A percentile compares a stretch with the other conserved stretches of the same genome.
These are phyloP conservation scores for Nothocercus nigrocapillus DNA, from an alignment of 2,113 vertebrate genomes.

Conservation along the genomic window DNA sequence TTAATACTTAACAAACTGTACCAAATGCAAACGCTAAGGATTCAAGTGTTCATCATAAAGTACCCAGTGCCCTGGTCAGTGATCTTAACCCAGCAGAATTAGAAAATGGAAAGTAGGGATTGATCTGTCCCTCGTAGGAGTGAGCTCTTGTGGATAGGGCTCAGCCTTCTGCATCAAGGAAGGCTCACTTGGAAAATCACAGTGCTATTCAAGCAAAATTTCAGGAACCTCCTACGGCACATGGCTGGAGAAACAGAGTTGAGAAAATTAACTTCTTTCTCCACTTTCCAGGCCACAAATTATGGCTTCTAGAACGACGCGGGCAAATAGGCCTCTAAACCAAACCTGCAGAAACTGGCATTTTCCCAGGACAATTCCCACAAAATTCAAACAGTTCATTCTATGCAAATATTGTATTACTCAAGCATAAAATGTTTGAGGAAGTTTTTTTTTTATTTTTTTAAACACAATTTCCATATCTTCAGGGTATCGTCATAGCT, in stretches of 20 bases:
- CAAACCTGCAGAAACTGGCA: background rate
- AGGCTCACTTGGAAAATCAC: background rate
- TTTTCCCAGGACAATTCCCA: background rate
- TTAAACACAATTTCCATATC: background rate
- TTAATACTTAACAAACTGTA: background rate
- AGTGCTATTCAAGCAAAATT: background rate
- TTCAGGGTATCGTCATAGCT: background rate
- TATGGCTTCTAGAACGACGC: background rate
- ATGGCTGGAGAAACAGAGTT: background rate
- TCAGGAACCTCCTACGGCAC: background rate
- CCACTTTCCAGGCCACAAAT: background rate
- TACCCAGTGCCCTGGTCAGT: background rate
- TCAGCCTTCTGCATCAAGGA: background rate
- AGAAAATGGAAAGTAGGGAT: background rate
- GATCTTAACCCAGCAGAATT: background rate
- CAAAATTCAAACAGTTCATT: background rate
- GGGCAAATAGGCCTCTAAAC: background rate
- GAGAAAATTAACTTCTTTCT: background rate
- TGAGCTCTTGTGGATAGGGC: fast-evolving
- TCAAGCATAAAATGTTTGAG: background rate
- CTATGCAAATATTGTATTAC: background rate
- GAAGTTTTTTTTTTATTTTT: background rate
- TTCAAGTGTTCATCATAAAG: background rate
- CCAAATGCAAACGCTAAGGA: background rate
- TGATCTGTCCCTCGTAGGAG: background rate